Evolutionary conservation across 1,140 invertebrate genomes (phyloP), one percentile per base, ranked within the genome.

Genomic region (Drusus annulatus): DNA sequence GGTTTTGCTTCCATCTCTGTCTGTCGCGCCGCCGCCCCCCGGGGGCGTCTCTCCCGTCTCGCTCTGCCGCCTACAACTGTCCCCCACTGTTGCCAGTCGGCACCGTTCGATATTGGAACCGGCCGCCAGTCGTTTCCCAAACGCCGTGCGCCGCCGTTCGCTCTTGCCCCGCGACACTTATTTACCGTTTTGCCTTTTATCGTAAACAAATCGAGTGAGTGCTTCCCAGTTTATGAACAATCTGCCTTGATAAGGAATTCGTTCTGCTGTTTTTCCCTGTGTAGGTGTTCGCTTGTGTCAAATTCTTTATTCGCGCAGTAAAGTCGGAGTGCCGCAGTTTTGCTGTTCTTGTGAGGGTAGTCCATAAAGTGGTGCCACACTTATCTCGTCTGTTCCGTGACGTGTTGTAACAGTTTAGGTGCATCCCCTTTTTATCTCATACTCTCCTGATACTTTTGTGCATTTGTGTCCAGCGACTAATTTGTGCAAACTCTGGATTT

Each of bases 21-120:
- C 71, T 58, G 54, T 71, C 52, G 28, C 71, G 71, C 52, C 71
- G 71, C 71, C 71, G 71, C 71, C 71, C n/a, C 71, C 71, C 71
- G 71, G 36, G 54, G 71, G 71, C 71, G 71, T 75, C 71, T 75
- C 69, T 54, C 23, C 36, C 28, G 15, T 76, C 75, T 76, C 75
- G 51, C 36, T 76, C 75, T 76, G 25, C 60, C 54, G 45, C 31
- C 28, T 76, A 76, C 58, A 25, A 45, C 54, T 15, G 75, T 76
- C 75, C 60, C 36, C 50, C 16, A 63, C 60, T 23, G 45, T 51
- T 51, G 60, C 56, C 75, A 58, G 52, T 76, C 75, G 58, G 75
- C 75, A 62, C 75, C 75, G 75, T 76, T 76, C 75, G 75, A 76
- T 76, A 76, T 58, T 76, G 16, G 25, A 25, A 76, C 75, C 56